Conservation (phyloP, 2,797 vertebrate genomes). For the Sebastes trivittatus region DNA sequence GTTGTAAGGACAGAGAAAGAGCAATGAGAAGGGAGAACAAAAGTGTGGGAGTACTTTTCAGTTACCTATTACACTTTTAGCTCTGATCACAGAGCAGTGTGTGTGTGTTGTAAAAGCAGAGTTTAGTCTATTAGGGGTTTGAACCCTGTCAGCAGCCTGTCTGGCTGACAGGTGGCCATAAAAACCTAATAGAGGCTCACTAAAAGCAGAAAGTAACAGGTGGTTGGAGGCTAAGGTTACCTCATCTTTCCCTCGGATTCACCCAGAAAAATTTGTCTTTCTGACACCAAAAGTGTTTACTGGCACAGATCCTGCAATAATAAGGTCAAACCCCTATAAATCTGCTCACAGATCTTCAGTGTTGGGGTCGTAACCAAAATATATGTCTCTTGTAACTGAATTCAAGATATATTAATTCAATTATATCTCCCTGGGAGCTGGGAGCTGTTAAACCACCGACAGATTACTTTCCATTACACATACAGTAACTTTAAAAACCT, state of each 20-base stretch:
- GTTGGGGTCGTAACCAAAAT: background rate
- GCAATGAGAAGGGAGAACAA: background rate
- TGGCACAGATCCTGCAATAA: conserved; percentile 16
- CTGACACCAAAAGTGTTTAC: conserved; percentile 40
- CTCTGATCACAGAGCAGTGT: conserved; percentile 24
- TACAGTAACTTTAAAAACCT: background rate
- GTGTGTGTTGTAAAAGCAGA: conserved; percentile 32
- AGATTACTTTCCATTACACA: background rate
- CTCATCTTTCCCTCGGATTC: conserved; percentile 50
- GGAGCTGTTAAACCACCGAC: background rate
- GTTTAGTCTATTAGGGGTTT: conserved; percentile 39
- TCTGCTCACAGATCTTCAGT: background rate
- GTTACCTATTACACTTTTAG: conserved; percentile 4
- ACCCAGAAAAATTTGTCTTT: conserved; percentile 45
- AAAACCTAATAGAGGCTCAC: conserved; percentile 54
- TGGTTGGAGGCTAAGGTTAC: conserved; percentile 64
- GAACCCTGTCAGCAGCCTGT: conserved; percentile 54
- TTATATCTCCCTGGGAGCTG: background rate
- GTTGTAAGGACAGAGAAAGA: conserved; percentile 11
- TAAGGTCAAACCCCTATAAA: conserved; percentile 16
- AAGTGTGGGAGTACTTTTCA: conserved; percentile 4
- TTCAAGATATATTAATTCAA: background rate
- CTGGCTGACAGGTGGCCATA: conserved; percentile 70
- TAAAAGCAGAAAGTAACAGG: conserved; percentile 65
- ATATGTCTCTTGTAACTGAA: conserved; percentile 13